Evolutionary conservation across 2,113 vertebrate genomes (phyloP).

Genomic region (Macaca fascicularis): T2T-MFA8v1.1 NC_088395.1:52161501-52162000

Average conservation of each 20-base stretch:
- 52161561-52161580: background rate
- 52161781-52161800: conserved; percentile 58
- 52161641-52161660: conserved; percentile 58
- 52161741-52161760: background rate
- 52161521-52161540: conserved; percentile 85
- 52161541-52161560: background rate
- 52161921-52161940: background rate
- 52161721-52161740: background rate
- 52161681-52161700: conserved; percentile 59
- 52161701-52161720: background rate
- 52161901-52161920: background rate
- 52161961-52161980: conserved; percentile 11
- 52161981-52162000: conserved; percentile 21
- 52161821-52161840: conserved; percentile 68
- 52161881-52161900: background rate
- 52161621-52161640: conserved; percentile 62
- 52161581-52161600: background rate
- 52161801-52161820: conserved; percentile 55
- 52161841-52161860: background rate
- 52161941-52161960: background rate
- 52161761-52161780: conserved; percentile 42
- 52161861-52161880: background rate
- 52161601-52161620: background rate
- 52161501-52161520: conserved; percentile 91
- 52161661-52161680: conserved; percentile 63